A percentile compares a stretch with the other conserved stretches of the same genome.
Conservation (phyloP, 2,113 vertebrate species). For the Chunga burmeisteri region DNA sequence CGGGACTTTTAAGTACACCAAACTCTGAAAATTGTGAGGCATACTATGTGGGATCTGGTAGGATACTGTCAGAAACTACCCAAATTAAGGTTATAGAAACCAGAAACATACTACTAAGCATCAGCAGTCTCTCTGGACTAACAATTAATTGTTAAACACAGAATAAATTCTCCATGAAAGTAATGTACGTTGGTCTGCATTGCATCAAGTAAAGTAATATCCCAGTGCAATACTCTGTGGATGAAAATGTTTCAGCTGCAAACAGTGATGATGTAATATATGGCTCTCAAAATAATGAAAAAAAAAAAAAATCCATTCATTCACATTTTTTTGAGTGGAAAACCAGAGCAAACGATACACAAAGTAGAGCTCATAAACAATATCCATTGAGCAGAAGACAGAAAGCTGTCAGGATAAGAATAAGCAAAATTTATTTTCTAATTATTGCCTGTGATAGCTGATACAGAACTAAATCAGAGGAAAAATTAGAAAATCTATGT, state of each 20-base stretch:
- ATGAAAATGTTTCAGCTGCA: not conserved
- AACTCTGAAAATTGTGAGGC: not conserved
- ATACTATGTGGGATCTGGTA: not conserved
- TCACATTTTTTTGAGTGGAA: not conserved
- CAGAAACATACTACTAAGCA: not conserved
- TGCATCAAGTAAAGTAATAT: not conserved
- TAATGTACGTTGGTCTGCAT: not conserved
- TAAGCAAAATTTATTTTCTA: not conserved
- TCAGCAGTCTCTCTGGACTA: not conserved
- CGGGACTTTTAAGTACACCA: not conserved
- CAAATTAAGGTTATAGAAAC: not conserved
- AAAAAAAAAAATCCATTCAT: rapidly evolving
- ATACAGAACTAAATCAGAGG: not conserved
- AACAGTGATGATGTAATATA: not conserved
- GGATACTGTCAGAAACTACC: not conserved
- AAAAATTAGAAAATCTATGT: not conserved
- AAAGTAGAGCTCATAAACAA: not conserved
- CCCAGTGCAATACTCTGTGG: not conserved
- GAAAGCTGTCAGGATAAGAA: not conserved
- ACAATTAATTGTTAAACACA: not conserved
- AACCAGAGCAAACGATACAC: not conserved
- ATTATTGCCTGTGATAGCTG: not conserved
- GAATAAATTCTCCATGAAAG: not conserved
- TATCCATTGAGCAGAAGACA: not conserved
- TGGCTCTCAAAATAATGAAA: not conserved